phyloP scores from a whole-genome alignment of 2,797 vertebrate species.

The Glossophaga mutica region DNA sequence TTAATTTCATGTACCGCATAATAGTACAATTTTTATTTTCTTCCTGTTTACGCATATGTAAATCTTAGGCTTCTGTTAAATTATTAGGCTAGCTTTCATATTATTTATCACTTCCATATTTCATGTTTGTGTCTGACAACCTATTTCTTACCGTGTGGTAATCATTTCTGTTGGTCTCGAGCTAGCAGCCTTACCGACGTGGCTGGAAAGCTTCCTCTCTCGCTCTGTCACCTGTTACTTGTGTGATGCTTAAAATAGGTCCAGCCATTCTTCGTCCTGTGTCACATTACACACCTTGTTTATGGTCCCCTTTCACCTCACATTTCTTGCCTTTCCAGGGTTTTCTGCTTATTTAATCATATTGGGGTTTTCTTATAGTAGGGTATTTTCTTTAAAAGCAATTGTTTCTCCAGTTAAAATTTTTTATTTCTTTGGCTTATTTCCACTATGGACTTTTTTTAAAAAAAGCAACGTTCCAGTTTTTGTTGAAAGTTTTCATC shows the following conservation, averaged over 20 bases:
- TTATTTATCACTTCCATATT: not conserved
- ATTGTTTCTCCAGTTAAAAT: not conserved
- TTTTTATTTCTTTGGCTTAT: conserved; percentile 8
- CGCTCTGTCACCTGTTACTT: not conserved
- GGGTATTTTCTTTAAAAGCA: not conserved
- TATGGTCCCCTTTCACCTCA: not conserved
- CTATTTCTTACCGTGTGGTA: not conserved
- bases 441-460: not conserved
- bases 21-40: not conserved
- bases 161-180: not conserved
- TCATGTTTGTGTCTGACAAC: not conserved
- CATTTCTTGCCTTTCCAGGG: conserved; percentile 35
- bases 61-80: not conserved
- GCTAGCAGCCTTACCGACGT: not conserved
- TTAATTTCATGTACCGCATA: not conserved
- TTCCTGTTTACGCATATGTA: conserved; percentile 16
- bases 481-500: conserved; percentile 19
- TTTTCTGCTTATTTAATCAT: conserved; percentile 16
- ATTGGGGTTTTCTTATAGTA: not conserved
- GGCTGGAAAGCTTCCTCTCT: not conserved
- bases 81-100: not conserved
- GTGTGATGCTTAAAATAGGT: conserved; percentile 20
- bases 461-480: not conserved
- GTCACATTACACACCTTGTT: conserved; percentile 16
- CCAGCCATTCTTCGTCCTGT: not conserved